Conservation (phyloP, 2,113 vertebrate genomes). For the Patagioenas fasciata region DNA sequence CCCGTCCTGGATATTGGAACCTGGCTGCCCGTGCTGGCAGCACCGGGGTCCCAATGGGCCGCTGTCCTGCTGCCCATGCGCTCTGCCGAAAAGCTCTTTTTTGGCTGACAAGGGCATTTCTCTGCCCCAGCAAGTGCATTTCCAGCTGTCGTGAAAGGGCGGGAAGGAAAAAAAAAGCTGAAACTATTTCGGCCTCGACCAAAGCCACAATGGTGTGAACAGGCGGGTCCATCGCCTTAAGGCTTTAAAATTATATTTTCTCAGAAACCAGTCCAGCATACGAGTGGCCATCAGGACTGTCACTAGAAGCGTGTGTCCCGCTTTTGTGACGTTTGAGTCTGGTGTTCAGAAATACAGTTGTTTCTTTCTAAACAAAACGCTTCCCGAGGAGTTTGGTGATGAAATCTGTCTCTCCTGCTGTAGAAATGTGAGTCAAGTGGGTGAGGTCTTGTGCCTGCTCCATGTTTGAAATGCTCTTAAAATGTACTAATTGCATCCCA, state of each 20-base stretch:
- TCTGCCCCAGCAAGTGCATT: not conserved
- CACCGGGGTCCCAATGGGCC: accelerated
- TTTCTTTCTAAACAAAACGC: not conserved
- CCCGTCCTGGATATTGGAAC: not conserved
- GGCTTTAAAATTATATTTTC: accelerated
- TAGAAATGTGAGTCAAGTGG: accelerated
- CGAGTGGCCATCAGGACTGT: accelerated
- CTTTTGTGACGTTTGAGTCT: not conserved
- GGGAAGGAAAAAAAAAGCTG: not conserved
- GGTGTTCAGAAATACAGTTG: not conserved
- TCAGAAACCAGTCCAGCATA: not conserved
- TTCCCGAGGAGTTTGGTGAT: not conserved
- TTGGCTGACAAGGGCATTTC: not conserved
- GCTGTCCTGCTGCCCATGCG: not conserved
- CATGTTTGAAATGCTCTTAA: not conserved
- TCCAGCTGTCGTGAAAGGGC: not conserved
- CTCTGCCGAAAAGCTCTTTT: not conserved
- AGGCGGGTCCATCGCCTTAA: accelerated
- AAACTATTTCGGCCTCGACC: accelerated
- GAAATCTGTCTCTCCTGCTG: not conserved
- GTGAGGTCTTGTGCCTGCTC: not conserved
- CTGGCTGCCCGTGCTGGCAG: not conserved
- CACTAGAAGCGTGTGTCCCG: accelerated
- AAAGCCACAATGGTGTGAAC: accelerated
- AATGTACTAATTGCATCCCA: not conserved